Conservation (phyloP, 2,113 vertebrate genomes). For the Polypterus bichir region DNA sequence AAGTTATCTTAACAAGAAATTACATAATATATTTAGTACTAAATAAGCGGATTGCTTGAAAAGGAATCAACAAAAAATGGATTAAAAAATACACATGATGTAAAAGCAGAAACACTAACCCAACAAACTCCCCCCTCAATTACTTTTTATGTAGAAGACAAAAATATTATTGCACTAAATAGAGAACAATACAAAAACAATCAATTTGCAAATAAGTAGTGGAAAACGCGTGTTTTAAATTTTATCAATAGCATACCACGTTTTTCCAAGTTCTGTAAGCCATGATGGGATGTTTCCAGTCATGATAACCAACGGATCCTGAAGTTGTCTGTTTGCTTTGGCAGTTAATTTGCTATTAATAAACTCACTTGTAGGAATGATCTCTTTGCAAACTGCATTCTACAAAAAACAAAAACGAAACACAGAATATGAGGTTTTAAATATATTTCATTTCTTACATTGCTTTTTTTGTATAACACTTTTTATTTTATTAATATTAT, state of each 20-base stretch:
- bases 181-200: no score
- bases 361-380: slow-evolving; percentile 86
- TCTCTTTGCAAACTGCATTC: slow-evolving; percentile 94
- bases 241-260: slow-evolving; percentile 58
- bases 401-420: slow-evolving; percentile 35
- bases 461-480: no score
- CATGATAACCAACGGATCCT: slow-evolving; percentile 98
- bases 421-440: background rate
- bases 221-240: no score
- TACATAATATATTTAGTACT: no score
- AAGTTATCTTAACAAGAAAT: no score
- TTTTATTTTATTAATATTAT: no score
- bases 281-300: slow-evolving; percentile 96
- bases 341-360: slow-evolving; percentile 97
- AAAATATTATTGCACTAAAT: no score
- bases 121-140: no score
- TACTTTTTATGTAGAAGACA: no score
- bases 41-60: no score
- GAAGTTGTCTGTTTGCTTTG: slow-evolving; percentile 95
- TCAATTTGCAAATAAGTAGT: no score
- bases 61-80: background rate
- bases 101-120: background rate
- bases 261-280: slow-evolving; percentile 95
- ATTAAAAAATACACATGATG: background rate
- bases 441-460: no score